These are phyloP conservation scores for Atrina japonica DNA, from an alignment of 2,888 invertebrate genomes.

Conservation along the genomic window DNA sequence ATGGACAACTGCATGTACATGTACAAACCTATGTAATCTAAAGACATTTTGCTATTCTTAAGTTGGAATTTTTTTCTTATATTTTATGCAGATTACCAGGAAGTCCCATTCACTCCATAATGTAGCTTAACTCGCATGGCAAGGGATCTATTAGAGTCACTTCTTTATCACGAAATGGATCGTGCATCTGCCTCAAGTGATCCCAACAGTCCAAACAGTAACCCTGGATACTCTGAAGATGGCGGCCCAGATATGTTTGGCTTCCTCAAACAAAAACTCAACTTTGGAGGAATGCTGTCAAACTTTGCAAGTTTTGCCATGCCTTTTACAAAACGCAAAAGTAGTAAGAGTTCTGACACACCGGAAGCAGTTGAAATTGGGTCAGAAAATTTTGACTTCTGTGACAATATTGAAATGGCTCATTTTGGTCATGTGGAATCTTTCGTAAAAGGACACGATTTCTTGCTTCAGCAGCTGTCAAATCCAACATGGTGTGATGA, in stretches of 20 bases:
- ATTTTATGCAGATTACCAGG: no score
- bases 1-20: no score
- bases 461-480: constrained; percentile 65
- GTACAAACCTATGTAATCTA: no score
- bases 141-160: constrained; percentile 54
- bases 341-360: constrained; percentile 38
- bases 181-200: constrained; percentile 30
- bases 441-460: constrained; percentile 67
- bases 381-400: constrained; percentile 33
- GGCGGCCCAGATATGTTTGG: constrained; percentile 60
- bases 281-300: constrained; percentile 39
- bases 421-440: constrained; percentile 59
- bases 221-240: constrained; percentile 24
- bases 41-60: no score
- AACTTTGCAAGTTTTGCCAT: constrained; percentile 18
- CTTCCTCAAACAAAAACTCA: constrained; percentile 53
- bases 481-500: constrained; percentile 83
- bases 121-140: constrained; percentile 46
- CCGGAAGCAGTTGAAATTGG: constrained; percentile 12
- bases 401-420: constrained; percentile 73
- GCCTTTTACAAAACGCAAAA: constrained; percentile 48
- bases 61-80: no score
- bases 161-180: constrained; percentile 56
- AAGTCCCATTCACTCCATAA: no score
- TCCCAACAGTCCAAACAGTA: constrained; percentile 8